Base-by-base conservation (phyloP, 2,888 invertebrate genomes). In the Drosophila diplacantha region DNA sequence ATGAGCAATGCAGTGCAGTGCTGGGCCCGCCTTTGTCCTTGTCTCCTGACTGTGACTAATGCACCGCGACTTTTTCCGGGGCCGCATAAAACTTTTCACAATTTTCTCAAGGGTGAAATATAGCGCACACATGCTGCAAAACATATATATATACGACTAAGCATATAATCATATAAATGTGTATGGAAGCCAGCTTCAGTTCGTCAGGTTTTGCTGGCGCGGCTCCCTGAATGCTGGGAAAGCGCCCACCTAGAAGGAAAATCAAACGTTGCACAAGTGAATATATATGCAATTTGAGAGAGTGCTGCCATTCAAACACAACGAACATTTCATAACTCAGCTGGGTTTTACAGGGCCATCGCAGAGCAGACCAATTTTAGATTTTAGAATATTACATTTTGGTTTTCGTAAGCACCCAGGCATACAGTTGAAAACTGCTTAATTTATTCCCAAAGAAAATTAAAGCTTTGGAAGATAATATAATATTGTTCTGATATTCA, bases 21-120 rank as follows among this genome's bases (percentile, higher is more conserved):
- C 50, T 72, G 63, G n/a, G 47, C 18, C 7, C 38, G 37, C 38
- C 49, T 67, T 78, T 78, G 75, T 78, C 60, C 56, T 63, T 78
- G 75, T 56, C 53, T 39, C 44, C 46, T 58, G 70, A 75, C 70
- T 75, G 73, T 72, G 73, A 72, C 76, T 75, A 78, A 81, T 75
- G 65, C 72, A 59, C 35, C 51, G 58, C 57, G 62, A 73, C 73
- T 77, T 67, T 66, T 67, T 59, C 61, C 43, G 50, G 38, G 31
- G 37, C 43, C 60, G 57, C 72, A 51, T 46, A 50, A 56, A 74
- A 65, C 39, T 59, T 57, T 56, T 41, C 53, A 51, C 39, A 39
- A 66, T 66, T 65, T 66, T 59, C 68, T 66, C 65, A 67, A 66
- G 67, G 68, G 59, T 67, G 35, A 58, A 61, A 61, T 59, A 67